Percentiles rank a stretch among this genome's conserved stretches.
Evolutionary conservation across 2,888 invertebrate genomes (phyloP).

Genomic region (Drosophila greeni): DNA sequence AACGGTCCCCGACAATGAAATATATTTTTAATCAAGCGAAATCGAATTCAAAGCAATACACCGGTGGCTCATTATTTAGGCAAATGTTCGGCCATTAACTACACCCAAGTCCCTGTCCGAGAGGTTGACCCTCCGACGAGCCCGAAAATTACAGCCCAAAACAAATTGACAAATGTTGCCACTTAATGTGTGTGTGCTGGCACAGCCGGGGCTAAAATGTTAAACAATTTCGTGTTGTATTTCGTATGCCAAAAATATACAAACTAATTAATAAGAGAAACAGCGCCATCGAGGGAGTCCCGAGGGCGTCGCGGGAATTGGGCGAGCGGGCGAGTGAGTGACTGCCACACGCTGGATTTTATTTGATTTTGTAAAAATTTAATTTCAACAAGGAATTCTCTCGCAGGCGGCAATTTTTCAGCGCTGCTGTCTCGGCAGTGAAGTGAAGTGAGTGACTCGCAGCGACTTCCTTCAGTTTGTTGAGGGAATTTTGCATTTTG

Average conservation of each 20-base stretch:
- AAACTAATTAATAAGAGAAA: conserved; percentile 68
- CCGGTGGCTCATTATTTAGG: conserved; percentile 74
- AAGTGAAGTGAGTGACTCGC: conserved; percentile 42
- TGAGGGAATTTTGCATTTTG: conserved; percentile 71
- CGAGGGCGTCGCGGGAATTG: conserved; percentile 16
- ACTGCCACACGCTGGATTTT: conserved; percentile 62
- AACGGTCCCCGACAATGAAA: conserved; percentile 61
- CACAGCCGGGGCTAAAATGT: conserved; percentile 64
- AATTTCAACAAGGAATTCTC: conserved; percentile 68
- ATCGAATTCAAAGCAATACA: conserved; percentile 73
- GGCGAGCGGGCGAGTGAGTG: conserved; percentile 13
- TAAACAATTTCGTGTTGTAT: conserved; percentile 66
- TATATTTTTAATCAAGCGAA: conserved; percentile 73
- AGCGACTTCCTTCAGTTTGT: conserved; percentile 64
- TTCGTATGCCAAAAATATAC: conserved; percentile 72
- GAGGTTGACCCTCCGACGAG: conserved; percentile 50
- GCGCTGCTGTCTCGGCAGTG: conserved; percentile 35
- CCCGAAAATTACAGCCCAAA: conserved; percentile 40
- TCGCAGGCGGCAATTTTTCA: conserved; percentile 66
- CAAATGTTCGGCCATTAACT: conserved; percentile 72
- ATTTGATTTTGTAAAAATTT: conserved; percentile 72
- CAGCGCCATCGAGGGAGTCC: conserved; percentile 43
- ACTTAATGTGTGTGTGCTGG: conserved; percentile 58
- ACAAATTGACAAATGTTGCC: conserved; percentile 72
- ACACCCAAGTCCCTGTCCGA: conserved; percentile 48